These are phyloP conservation scores for Caenorhabditis inopinata DNA, from an alignment of 1,140 invertebrate genomes.

Conservation along the genomic window DNA sequence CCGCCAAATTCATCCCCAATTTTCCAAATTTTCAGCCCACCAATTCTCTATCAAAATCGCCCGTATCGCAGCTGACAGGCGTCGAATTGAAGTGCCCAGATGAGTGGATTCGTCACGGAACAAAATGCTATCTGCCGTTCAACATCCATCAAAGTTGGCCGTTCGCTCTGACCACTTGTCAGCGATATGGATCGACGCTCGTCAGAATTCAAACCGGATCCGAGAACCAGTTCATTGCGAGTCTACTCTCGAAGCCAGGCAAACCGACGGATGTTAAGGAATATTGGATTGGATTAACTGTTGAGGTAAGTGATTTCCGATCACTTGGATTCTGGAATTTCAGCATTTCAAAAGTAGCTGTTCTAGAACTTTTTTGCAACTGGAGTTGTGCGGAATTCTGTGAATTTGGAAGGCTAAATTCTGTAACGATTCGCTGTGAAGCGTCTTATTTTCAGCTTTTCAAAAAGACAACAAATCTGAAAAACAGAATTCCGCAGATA, in stretches of 20 bases:
- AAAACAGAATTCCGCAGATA: too few relatives aligned
- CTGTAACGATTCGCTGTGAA: too few relatives aligned
- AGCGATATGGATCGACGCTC: constrained; percentile 52
- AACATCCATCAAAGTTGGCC: constrained; percentile 61
- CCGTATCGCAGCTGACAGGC: constrained; percentile 42
- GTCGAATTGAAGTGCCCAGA: constrained; percentile 58
- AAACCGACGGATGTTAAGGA: constrained; percentile 42
- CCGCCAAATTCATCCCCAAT: too few relatives aligned
- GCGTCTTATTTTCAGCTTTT: too few relatives aligned
- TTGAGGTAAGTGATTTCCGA: background rate
- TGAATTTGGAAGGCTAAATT: too few relatives aligned
- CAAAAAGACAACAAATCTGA: too few relatives aligned
- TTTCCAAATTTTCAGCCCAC: background rate
- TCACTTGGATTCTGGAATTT: background rate
- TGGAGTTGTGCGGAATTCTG: too few relatives aligned
- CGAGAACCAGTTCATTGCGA: constrained; percentile 58
- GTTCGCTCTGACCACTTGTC: constrained; percentile 60
- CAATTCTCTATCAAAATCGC: background rate
- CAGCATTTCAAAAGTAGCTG: too few relatives aligned
- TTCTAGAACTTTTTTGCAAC: too few relatives aligned
- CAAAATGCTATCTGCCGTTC: constrained; percentile 56
- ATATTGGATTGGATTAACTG: constrained; percentile 54
- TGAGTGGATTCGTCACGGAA: constrained; percentile 56
- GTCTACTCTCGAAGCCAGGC: constrained; percentile 53
- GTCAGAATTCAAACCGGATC: constrained; percentile 58